Base-by-base conservation (phyloP, 2,113 vertebrate genomes). In the Oxyruncus cristatus region DNA sequence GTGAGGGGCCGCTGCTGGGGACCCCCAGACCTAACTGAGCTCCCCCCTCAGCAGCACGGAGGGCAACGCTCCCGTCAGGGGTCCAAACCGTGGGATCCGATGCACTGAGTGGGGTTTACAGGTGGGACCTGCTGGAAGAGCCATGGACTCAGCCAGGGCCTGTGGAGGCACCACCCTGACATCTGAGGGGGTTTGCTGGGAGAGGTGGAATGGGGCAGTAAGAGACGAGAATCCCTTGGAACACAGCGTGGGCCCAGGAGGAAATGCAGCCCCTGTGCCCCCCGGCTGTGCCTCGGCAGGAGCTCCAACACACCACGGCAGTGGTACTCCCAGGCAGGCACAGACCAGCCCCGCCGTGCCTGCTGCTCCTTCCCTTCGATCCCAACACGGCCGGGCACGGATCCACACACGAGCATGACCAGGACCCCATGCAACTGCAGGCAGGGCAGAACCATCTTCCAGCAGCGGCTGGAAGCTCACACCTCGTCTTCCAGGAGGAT, bases 61-160 rank as follows among this genome's bases (percentile, higher is more conserved):
- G 41, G 13, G 61, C 9, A 19, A 26, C 14, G 4, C 41, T 62
- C 16, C 28, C 9, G 20, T 28, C 61, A 47, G 39, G 11, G n/a
- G 30, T 78, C 71, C 68, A 58, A 56, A 86, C 89, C 39, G 42
- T 2, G 16, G 42, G 59, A 68, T 39, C 21, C 26, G 41, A 61
- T 3, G 12, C 70, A 74, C 30, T 2, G 12, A 62, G 9, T 0
- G 0, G 33, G 27, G 13, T 23, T 16, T 22, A 8, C 30, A 70
- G 72, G 39, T 12, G 58, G 44, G 33, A 79, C 22, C 53, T 67
- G 39, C 17, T 33, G 56, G 41, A 76, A 89, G 30, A 41, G 14
- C 37, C 46, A 35, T 0, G 10, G 39, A 18, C 20, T 70, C 5
- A 1, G 32, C 9, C 37, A 30, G 65, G 8, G 9, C 12, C 35